A percentile compares a stretch with the other conserved stretches of the same genome.
Conservation (phyloP, 1,140 invertebrate genomes). For the Drosophila parvula region DNA sequence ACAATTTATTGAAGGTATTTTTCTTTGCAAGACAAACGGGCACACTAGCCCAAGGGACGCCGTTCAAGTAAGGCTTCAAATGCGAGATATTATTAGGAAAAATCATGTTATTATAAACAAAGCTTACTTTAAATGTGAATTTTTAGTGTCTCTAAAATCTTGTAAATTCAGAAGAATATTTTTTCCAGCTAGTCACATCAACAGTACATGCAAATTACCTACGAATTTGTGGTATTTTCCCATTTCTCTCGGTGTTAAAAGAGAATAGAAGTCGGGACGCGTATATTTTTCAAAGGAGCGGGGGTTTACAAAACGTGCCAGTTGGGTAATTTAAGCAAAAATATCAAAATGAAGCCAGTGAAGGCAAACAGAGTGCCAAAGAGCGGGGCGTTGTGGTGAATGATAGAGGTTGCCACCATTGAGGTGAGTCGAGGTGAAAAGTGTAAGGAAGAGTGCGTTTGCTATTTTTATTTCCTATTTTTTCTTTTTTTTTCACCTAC, state of each 20-base stretch:
- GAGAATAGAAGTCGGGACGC: not conserved
- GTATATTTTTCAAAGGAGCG: not conserved
- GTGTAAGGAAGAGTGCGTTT: slow-evolving; percentile 18
- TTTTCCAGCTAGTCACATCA: too few relatives aligned
- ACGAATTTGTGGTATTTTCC: too few relatives aligned
- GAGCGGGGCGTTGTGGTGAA: slow-evolving; percentile 20
- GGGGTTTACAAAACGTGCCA: slow-evolving; percentile 57
- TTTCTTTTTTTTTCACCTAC: slow-evolving; percentile 6
- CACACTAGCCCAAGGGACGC: not conserved
- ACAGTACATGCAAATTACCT: not conserved
- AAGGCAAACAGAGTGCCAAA: slow-evolving; percentile 19
- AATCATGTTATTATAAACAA: not conserved
- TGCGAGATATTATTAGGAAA: not conserved
- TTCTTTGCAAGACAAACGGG: not conserved
- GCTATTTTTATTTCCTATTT: slow-evolving; percentile 11
- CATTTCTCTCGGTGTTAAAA: not conserved
- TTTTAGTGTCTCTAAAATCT: not conserved
- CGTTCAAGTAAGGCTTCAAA: not conserved
- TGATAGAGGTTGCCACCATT: slow-evolving; percentile 24
- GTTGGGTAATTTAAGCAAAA: slow-evolving; percentile 67
- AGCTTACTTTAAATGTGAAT: not conserved
- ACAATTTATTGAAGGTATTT: not conserved
- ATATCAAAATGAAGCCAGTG: slow-evolving; percentile 46
- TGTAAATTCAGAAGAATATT: too few relatives aligned
- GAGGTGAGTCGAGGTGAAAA: slow-evolving; percentile 37